Base-by-base conservation (phyloP, 2,113 vertebrate genomes). In the Podarcis raffonei region DNA sequence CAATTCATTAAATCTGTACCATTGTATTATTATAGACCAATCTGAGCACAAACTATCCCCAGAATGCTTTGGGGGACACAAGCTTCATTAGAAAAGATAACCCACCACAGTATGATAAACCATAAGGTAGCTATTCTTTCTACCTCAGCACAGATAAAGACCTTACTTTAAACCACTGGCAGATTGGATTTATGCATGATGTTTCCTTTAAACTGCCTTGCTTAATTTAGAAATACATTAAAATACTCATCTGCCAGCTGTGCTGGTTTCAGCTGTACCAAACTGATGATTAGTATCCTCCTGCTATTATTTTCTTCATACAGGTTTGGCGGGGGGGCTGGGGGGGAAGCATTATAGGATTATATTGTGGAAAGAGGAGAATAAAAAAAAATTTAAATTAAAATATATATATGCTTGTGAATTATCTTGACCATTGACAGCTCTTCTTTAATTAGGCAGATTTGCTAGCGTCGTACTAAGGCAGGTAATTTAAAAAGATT, bases 151-250 rank as follows among this genome's bases (percentile, higher is more conserved):
- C 93, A 96, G 94, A 96, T 90, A 94, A 96, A 83, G 85, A 95
- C 89, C 97, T 96, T 90, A 96, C 97, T 97, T 96, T 96, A 96
- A 96, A 96, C 88, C 94, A 92, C 90, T 37, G 93, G 92, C 90
- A 95, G 94, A 96, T 86, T 95, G 94, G 95, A 96, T 95, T 96
- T 97, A 95, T 96, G 93, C 94, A 94, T 94, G 89, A 92, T 95
- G 94, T 95, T 97, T 97, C 95, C 94, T 94, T 96, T 95, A 95
- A 95, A 96, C 89, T 92, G 94, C 92, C 88, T 97, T 96, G 84
- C 95, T 96, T 97, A 96, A 97, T 96, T 95, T 97, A 95, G 96
- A 97, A 96, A 95, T 95, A 91, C 94, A 96, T 96, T 95, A 94
- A 96, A 96, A 96, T 90, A 91, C 90, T 97, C 95, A 95, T 96